Conservation (phyloP, 2,113 vertebrate species). For the Siphamia tubifer region DNA sequence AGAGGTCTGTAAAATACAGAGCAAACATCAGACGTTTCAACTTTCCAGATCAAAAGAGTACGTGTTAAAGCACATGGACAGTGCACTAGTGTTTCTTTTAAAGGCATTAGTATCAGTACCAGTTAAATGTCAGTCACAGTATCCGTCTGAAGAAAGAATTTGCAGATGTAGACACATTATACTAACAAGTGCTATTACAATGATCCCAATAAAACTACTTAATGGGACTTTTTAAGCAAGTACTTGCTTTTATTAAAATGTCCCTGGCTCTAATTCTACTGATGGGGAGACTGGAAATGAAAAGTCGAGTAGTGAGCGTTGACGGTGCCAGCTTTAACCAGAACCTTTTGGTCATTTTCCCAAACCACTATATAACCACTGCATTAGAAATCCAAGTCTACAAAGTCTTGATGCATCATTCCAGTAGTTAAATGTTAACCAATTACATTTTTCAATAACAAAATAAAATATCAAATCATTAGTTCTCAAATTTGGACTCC, state of each 20-base stretch:
- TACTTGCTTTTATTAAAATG: slow-evolving; percentile 5
- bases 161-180: neutral
- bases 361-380: slow-evolving; percentile 4
- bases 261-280: neutral
- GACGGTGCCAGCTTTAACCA: slow-evolving; percentile 21
- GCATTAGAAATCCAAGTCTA: neutral
- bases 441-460: neutral
- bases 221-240: neutral
- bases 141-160: neutral
- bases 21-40: neutral
- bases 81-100: neutral
- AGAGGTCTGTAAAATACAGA: neutral
- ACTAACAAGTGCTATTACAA: neutral
- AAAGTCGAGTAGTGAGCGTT: slow-evolving; percentile 1
- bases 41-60: neutral
- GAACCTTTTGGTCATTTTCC: neutral
- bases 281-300: neutral
- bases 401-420: neutral
- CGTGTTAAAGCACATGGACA: neutral
- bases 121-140: neutral
- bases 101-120: neutral
- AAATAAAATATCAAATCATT: neutral
- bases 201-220: neutral
- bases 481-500: neutral
- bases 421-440: neutral